A percentile compares a stretch with the other conserved stretches of the same genome.
phyloP scores from a whole-genome alignment of 2,113 vertebrate species.

The Prietella phreatophila region DNA sequence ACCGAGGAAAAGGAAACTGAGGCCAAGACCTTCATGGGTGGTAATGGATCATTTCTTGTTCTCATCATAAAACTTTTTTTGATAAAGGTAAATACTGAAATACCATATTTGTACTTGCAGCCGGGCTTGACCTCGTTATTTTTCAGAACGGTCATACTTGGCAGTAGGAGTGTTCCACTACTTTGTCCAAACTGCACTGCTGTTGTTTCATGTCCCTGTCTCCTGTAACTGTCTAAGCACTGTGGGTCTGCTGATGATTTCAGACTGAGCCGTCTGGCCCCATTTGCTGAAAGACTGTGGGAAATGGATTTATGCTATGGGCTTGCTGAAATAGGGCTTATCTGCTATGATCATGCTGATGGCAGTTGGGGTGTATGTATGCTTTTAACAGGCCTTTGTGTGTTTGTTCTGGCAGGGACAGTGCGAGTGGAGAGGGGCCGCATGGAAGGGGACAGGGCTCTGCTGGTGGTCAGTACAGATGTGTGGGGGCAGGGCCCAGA shows the following conservation, averaged over 20 bases:
- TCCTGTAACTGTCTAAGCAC: slow-evolving; percentile 47
- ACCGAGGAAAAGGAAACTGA: slow-evolving; percentile 89
- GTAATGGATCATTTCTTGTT: slow-evolving; percentile 67
- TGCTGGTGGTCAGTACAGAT: slow-evolving; percentile 79
- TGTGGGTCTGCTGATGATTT: slow-evolving; percentile 51
- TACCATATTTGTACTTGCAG: slow-evolving; percentile 41
- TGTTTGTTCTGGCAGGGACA: slow-evolving; percentile 66
- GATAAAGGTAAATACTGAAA: slow-evolving; percentile 24
- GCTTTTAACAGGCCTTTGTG: slow-evolving; percentile 23
- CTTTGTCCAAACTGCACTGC: slow-evolving; percentile 59
- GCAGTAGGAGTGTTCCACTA: slow-evolving; percentile 60
- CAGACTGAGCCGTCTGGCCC: slow-evolving; percentile 40
- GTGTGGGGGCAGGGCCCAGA: slow-evolving; percentile 74
- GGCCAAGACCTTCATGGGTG: slow-evolving; percentile 77
- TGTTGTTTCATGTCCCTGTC: slow-evolving; percentile 58
- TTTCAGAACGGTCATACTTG: slow-evolving; percentile 42
- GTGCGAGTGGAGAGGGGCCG: slow-evolving; percentile 66
- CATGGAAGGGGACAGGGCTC: slow-evolving; percentile 57
- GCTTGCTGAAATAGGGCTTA: slow-evolving; percentile 44
- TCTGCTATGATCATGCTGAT: slow-evolving; percentile 39
- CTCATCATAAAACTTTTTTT: slow-evolving; percentile 12
- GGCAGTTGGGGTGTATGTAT: slow-evolving; percentile 21
- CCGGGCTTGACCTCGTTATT: slow-evolving; percentile 37
- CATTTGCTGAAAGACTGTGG: slow-evolving; percentile 53
- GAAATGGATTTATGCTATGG: slow-evolving; percentile 48